Base-by-base conservation (phyloP, 1,140 invertebrate genomes). In the Solenopsis fugax region DNA sequence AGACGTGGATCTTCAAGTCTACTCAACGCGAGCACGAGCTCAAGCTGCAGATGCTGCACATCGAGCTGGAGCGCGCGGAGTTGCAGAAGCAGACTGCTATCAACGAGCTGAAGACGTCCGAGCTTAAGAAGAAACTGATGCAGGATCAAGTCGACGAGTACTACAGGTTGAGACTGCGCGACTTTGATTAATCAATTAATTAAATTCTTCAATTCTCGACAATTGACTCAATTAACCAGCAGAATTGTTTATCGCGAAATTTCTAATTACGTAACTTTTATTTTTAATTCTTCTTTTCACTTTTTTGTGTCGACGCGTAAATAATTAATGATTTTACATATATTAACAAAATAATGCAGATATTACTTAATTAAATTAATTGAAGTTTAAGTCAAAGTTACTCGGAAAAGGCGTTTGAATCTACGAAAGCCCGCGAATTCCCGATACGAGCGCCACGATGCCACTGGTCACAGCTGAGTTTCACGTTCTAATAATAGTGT, bases 101-200 rank as follows among this genome's bases (percentile, higher is more conserved):
- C 10, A 91, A 92, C 45, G 90, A 93, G 0, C 18, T 93, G 10
- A 91, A 88, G 21, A 89, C 90, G 0, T 93, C 92, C 1, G 91
- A 92, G 37, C 87, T 93, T 3, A 91, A 87, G 67, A 93, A 76
- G 9, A 72, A 91, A 9, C 21, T 93, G 67, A 81, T 89, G 10
- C 84, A 92, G 29, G 75, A 37, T 18, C 85, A 92, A 50, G 87
- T 88, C 1, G 67, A 87, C 5, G 90, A 93, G 37, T 91, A 90
- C n/a, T 88, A 87, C 37, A 91, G 89, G 89, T 67, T 16, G 7
- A 16, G 29, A 29, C 13, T 4, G 21, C 1, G 48, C 2, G 7
- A 2, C 3, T 24, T 69, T 71, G 7, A 50, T 71, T 71, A 41
- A 58, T 7, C 56, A 12, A 21, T 45, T 21, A 21, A 45, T 65